Evolutionary conservation across 2,797 vertebrate species (phyloP), one percentile per base, ranked within the genome.

Genomic region (Setipinna tenuifilis): DNA sequence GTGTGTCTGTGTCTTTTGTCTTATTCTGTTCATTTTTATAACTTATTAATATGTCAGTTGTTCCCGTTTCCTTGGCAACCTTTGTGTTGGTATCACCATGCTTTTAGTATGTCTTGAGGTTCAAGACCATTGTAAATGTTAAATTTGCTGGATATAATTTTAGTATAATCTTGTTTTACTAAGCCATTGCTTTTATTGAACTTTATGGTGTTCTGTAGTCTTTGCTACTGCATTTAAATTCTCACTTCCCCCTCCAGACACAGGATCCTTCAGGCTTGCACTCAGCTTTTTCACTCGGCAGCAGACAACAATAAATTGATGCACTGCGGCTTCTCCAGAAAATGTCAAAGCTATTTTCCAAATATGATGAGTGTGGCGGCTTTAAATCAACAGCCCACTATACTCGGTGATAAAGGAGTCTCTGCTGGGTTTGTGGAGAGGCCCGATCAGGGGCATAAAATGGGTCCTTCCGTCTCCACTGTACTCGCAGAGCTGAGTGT

Each of bases 291-390:
- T 44, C 71, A 78, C 71, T 21, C 71, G 2, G 16, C 19, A 78
- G 71, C 19, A 78, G 71, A 44, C 71, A 78, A 44, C 31, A 78
- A 78, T 44, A 41, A 78, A 78, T 78, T 41, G 71, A 78, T 78
- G 71, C 71, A 44, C 35, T 44, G 71, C 71, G 19, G 31, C 35
- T 78, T 78, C 71, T 78, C 71, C 71, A 44, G 71, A 44, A 78
- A 78, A 78, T 78, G 71, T 78, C 71, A 78, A 41, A 78, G 71
- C 71, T 41, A 78, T 41, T 78, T 78, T 78, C 71, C 71, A 78
- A 78, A 78, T 78, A 78, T 78, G 35, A 41, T 78, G 31, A 78
- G 71, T 78, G 71, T 78, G 71, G 71, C 71, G 31, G 35, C 23
- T 75, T 75, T 75, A 75, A 75, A 75, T 41, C 68, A 75, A 75